Percentiles rank a stretch among this genome's conserved stretches.
Evolutionary conservation across 2,888 invertebrate species (phyloP).

Genomic region (Ectemnius lituratus): DNA sequence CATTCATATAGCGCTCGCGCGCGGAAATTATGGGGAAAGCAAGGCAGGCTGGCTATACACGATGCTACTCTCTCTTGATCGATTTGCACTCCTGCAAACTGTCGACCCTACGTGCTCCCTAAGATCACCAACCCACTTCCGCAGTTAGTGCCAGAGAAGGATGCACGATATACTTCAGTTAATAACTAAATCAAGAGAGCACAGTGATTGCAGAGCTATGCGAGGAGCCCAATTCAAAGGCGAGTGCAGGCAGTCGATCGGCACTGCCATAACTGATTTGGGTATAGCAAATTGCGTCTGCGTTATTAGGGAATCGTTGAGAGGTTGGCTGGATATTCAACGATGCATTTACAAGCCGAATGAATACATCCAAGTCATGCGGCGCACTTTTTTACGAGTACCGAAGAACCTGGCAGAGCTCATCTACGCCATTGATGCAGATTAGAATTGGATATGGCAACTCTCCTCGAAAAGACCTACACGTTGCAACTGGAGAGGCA

Average conservation of each 20-base stretch:
- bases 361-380: no score
- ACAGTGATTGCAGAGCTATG: slow-evolving; percentile 33
- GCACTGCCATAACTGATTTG: neutral
- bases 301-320: no score
- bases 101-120: slow-evolving; percentile 26
- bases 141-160: slow-evolving; percentile 11
- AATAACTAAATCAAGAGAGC: slow-evolving; percentile 48
- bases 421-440: no score
- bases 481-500: no score
- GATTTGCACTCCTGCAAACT: slow-evolving; percentile 39
- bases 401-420: no score
- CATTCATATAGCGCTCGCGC: slow-evolving; percentile 7
- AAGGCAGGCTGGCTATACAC: slow-evolving; percentile 6
- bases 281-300: no score
- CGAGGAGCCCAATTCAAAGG: slow-evolving; percentile 27
- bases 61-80: slow-evolving; percentile 21
- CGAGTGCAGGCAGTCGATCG: slow-evolving; percentile 8
- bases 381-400: no score
- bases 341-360: no score
- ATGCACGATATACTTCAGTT: slow-evolving; percentile 1
- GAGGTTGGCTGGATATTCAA: no score
- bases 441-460: no score
- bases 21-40: slow-evolving; percentile 28
- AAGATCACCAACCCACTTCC: neutral
- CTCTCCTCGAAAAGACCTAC: no score